Base-by-base conservation (phyloP, 2,797 vertebrate genomes). In the Halcyon chelicuti region DNA sequence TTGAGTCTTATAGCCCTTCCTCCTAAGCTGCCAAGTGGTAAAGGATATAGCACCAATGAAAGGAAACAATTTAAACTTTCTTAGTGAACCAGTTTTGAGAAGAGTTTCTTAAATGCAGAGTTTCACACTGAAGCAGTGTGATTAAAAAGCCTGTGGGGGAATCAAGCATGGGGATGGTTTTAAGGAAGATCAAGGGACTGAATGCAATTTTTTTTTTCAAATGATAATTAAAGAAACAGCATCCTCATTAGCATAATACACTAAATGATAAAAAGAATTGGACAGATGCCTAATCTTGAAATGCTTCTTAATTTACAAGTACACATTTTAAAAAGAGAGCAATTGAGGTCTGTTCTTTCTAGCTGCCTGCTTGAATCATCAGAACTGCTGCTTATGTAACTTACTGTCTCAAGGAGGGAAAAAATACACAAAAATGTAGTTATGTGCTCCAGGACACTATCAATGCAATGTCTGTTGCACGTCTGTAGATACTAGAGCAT, bases 221-320 rank as follows among this genome's bases (percentile, higher is more conserved):
- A 95, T 82, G 74, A 89, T 96, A 97, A 96, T 97, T 96, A 94
- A 96, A 94, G 94, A 84, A 96, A 93, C 52, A 77, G 70, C 82
- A 55, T 93, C 60, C 29, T 95, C 47, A 96, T 93, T 96, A 94
- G 55, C 93, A 95, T 94, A 97, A 95, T 85, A n/a, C 26, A 90
- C 57, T 91, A 89, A 95, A 97, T 96, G 93, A 92, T 97, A 91
- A 92, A 94, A 92, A 89, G 88, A 92, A 89, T 88, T 94, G 93
- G 93, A 90, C 55, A 92, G 86, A 94, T 92, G 94, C 91, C 94
- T 96, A 93, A 97, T 93, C 80, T 93, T 94, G 88, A 95, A 96
- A 91, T 83, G 73, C 80, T 89, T 88, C 84, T 95, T 95, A 93
- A 96, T 95, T 96, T 95, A 89, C 90, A 89, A 96, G 93, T 89